These are phyloP conservation scores for Eumerus sabulonum DNA, from an alignment of 2,888 invertebrate genomes.

Conservation along the genomic window DNA sequence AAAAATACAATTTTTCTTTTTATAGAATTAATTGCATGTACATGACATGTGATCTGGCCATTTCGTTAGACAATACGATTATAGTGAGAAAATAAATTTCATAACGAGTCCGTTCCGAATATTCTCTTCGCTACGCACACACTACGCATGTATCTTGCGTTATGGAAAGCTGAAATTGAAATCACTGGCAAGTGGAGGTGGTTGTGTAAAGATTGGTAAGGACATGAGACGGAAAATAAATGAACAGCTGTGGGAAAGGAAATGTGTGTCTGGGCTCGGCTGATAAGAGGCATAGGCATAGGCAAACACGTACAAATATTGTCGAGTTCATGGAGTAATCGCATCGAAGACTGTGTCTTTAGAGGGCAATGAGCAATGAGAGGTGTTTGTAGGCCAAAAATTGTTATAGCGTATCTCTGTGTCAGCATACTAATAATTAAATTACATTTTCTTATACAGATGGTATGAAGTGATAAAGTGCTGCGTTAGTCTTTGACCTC, in stretches of 20 bases:
- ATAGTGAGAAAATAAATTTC: no score
- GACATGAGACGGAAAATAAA: constrained; percentile 39
- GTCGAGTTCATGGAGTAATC: no score
- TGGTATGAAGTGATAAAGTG: no score
- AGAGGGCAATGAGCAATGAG: no score
- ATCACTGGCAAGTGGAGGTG: constrained; percentile 14
- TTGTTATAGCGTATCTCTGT: no score
- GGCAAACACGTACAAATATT: constrained; percentile 50
- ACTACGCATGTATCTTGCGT: constrained; percentile 54
- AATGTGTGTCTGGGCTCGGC: constrained; percentile 57
- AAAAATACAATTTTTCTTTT: background rate
- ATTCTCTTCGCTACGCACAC: constrained; percentile 24
- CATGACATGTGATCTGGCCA: background rate
- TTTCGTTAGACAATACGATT: no score
- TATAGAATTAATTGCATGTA: constrained; percentile 9
- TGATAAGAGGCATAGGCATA: constrained; percentile 51
- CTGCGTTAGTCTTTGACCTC: no score
- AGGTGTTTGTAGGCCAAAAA: no score
- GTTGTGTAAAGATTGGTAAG: constrained; percentile 24
- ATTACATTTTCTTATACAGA: no score
- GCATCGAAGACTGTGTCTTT: no score
- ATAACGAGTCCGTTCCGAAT: no score
- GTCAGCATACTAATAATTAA: no score
- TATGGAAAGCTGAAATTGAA: constrained; percentile 19
- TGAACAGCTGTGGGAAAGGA: constrained; percentile 59